Percentiles rank a stretch among this genome's conserved stretches.
Evolutionary conservation across 2,113 vertebrate species (phyloP).

Genomic region (Sinocyclocheilus anophthalmus): DNA sequence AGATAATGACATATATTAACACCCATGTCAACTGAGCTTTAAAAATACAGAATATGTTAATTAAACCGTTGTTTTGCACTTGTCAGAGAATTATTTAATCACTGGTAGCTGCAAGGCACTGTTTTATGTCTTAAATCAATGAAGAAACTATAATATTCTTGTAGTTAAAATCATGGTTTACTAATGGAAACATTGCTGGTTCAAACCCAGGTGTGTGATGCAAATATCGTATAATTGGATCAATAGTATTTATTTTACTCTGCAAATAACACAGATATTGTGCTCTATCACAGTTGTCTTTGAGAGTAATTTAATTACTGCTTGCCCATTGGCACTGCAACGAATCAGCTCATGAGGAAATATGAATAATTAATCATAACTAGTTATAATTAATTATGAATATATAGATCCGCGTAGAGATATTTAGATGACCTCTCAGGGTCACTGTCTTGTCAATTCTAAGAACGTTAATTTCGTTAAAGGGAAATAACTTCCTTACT

Average conservation of each 20-base stretch:
- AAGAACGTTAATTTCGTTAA: too few species aligned
- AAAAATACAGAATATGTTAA: neutral
- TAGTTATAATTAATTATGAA: too few species aligned
- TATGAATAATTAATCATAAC: too few species aligned
- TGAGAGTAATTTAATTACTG: constrained; percentile 20
- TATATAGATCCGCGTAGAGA: too few species aligned
- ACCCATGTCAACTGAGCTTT: neutral
- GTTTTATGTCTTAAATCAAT: neutral
- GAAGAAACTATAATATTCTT: neutral
- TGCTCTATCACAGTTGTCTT: neutral
- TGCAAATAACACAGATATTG: neutral
- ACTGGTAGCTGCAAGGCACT: neutral
- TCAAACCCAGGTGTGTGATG: neutral
- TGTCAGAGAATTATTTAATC: neutral
- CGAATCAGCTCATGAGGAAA: too few species aligned
- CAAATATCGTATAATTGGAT: neutral
- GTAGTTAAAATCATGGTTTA: neutral
- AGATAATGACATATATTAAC: neutral
- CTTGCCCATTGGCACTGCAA: neutral
- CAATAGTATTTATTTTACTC: neutral
- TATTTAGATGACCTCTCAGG: too few species aligned
- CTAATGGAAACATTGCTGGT: neutral
- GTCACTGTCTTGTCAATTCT: too few species aligned
- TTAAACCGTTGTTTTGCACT: neutral
- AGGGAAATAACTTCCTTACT: too few species aligned